Conservation (phyloP, 2,113 vertebrate species). For the Poeciliopsis retropinna region DNA sequence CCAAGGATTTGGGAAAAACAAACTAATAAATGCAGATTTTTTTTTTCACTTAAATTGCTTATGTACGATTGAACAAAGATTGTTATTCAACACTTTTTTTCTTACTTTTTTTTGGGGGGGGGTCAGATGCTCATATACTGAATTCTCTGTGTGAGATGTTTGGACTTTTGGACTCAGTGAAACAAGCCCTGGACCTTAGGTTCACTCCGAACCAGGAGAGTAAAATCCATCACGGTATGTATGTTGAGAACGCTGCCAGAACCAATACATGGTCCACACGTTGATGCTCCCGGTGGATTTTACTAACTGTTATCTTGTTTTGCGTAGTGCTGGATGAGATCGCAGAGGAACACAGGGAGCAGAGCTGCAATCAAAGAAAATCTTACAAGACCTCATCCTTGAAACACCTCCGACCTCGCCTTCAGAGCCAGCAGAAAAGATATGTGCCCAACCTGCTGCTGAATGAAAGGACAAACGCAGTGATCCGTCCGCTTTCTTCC, state of each 20-base stretch:
- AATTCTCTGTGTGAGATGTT: conserved; percentile 75
- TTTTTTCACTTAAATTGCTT: background rate
- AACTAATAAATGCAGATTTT: background rate
- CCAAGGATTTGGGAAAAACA: background rate
- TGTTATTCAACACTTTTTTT: background rate
- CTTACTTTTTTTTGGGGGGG: conserved; percentile 30
- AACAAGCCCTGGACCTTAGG: conserved; percentile 60
- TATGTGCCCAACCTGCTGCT: conserved; percentile 21
- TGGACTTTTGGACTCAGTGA: conserved; percentile 74
- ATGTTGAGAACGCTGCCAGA: conserved; percentile 46
- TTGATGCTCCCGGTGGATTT: background rate
- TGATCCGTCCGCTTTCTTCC: conserved; percentile 43
- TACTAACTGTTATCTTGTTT: conserved; percentile 14
- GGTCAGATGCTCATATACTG: conserved; percentile 65
- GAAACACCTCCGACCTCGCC: conserved; percentile 42
- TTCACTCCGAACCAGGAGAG: conserved; percentile 45
- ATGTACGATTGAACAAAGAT: background rate
- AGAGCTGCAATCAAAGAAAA: conserved; percentile 36
- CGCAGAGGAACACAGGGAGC: conserved; percentile 32
- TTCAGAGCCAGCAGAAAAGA: conserved; percentile 28
- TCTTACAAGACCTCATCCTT: conserved; percentile 15
- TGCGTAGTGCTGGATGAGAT: conserved; percentile 45
- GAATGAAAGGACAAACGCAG: conserved; percentile 24
- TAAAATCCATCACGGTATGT: conserved; percentile 31
- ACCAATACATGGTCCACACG: background rate